These are phyloP conservation scores for Grapholita molesta DNA, from an alignment of 1,140 invertebrate genomes.

Conservation along the genomic window DNA sequence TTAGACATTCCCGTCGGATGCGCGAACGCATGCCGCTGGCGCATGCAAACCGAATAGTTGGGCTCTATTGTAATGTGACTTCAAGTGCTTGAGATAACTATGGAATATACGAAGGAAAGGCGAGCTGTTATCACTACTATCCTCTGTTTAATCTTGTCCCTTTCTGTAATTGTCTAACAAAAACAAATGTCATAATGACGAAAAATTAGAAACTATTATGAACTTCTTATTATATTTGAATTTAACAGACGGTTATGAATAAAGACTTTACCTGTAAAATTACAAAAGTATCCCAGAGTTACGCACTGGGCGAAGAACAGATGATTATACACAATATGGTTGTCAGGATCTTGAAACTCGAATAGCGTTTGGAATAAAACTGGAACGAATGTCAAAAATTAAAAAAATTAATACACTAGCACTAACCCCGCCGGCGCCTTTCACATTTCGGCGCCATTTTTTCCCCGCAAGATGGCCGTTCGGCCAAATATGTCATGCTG, in stretches of 20 bases:
- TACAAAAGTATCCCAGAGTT: too few species aligned
- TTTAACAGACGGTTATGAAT: too few species aligned
- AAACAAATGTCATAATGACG: too few species aligned
- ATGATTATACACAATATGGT: not conserved
- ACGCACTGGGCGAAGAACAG: too few species aligned
- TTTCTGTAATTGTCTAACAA: too few species aligned
- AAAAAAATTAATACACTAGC: constrained; percentile 23
- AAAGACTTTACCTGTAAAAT: too few species aligned
- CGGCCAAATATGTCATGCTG: not conserved
- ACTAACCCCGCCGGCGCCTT: constrained; percentile 34
- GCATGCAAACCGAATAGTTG: not conserved
- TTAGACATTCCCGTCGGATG: not conserved
- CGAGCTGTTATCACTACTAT: too few species aligned
- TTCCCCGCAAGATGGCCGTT: not conserved
- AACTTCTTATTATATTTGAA: too few species aligned
- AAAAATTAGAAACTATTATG: too few species aligned
- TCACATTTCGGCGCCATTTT: constrained; percentile 38
- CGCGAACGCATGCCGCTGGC: not conserved
- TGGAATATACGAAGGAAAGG: too few species aligned
- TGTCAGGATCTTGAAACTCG: not conserved
- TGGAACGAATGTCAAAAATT: not conserved
- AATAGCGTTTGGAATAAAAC: not conserved
- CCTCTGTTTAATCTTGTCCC: too few species aligned
- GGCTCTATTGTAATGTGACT: not conserved
- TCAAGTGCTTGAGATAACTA: too few species aligned